A percentile compares a stretch with the other conserved stretches of the same genome.
phyloP scores from a whole-genome alignment of 2,888 invertebrate genomes.

The Leptinotarsa haldemani region DNA sequence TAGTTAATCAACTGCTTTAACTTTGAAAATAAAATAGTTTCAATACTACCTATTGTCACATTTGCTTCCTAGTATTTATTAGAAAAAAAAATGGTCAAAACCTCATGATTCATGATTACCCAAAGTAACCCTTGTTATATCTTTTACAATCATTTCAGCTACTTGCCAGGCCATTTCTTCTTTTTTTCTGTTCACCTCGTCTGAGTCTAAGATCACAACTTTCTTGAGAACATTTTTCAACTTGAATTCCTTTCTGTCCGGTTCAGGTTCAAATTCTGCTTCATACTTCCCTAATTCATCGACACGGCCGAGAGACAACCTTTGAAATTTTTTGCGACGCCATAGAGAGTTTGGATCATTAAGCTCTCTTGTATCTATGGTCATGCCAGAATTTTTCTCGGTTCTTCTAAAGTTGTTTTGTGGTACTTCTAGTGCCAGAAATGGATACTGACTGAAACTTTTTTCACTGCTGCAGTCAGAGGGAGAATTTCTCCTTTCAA shows the following conservation, averaged over 20 bases:
- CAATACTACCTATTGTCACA: constrained; percentile 12
- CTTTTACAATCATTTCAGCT: constrained; percentile 96
- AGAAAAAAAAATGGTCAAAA: constrained; percentile 6
- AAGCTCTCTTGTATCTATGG: constrained; percentile 84
- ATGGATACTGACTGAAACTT: constrained; percentile 72
- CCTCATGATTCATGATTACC: constrained; percentile 62
- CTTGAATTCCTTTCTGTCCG: constrained; percentile 69
- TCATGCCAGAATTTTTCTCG: constrained; percentile 74
- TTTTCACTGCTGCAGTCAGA: constrained; percentile 87
- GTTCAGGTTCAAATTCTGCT: constrained; percentile 87
- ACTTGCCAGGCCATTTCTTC: constrained; percentile 98
- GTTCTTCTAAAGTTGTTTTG: constrained; percentile 64
- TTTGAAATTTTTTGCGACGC: constrained; percentile 80
- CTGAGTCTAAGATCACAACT: constrained; percentile 82
- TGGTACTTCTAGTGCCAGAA: constrained; percentile 78
- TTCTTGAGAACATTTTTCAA: constrained; percentile 76
- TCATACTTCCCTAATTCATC: constrained; percentile 91
- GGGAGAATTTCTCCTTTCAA: constrained; percentile 69
- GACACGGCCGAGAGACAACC: constrained; percentile 87
- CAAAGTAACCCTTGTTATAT: constrained; percentile 90
- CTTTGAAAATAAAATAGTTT: neutral
- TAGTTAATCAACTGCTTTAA: too few species aligned
- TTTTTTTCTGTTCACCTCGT: constrained; percentile 88
- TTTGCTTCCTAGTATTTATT: neutral
- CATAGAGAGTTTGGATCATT: constrained; percentile 91